These are phyloP conservation scores for Geophilus truncorum DNA, from an alignment of 2,888 invertebrate species.

Conservation along the genomic window DNA sequence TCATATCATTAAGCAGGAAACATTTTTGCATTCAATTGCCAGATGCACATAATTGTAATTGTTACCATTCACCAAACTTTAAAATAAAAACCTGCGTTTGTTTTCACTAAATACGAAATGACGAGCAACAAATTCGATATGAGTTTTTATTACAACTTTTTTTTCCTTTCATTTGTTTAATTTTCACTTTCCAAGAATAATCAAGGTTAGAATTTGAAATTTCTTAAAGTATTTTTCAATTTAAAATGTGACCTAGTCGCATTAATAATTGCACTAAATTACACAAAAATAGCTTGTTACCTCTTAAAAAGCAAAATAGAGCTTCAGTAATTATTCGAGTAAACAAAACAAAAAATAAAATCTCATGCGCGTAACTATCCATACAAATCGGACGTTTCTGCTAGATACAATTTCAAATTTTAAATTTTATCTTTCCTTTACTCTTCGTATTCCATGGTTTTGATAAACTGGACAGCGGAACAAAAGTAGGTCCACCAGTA, in stretches of 20 bases:
- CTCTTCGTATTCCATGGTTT: constrained; percentile 80
- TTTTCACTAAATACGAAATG: too few species aligned
- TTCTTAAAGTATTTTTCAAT: neutral
- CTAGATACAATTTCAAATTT: neutral
- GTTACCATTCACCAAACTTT: too few species aligned
- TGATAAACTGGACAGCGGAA: constrained; percentile 94
- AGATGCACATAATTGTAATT: too few species aligned
- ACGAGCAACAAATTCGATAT: neutral
- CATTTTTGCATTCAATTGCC: too few species aligned
- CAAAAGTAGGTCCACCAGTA: constrained; percentile 99
- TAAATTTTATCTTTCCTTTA: constrained; percentile 8
- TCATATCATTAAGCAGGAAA: too few species aligned
- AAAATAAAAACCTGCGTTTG: too few species aligned
- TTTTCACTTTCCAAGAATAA: neutral
- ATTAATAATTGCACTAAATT: neutral
- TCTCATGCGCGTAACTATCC: constrained; percentile 1
- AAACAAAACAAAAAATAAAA: neutral
- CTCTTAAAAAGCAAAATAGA: constrained; percentile 16
- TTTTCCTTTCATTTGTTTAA: too few species aligned
- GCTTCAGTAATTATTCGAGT: neutral
- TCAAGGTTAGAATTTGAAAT: neutral
- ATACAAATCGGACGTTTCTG: neutral
- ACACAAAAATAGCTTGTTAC: constrained; percentile 22
- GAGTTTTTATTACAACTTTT: constrained; percentile 20
- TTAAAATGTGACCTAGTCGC: constrained; percentile 7